Evolutionary conservation across 2,888 invertebrate species (phyloP).

Genomic region (Andrena bicolor): DNA sequence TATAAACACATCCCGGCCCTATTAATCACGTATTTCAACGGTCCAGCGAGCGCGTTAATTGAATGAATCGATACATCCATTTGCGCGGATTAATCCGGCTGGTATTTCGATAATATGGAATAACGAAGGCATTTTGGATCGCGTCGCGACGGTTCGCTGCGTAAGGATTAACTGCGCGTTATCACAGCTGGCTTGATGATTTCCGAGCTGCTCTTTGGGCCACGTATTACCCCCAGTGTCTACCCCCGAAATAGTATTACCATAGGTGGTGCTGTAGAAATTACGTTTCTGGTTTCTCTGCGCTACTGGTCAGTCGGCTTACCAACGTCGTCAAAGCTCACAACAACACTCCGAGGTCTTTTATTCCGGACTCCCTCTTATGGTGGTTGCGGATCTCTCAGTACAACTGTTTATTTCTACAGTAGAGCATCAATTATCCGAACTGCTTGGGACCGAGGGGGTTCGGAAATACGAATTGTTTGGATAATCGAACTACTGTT

Average conservation of each 20-base stretch:
- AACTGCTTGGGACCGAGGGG: too few species aligned
- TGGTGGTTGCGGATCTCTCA: too few species aligned
- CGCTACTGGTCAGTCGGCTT: too few species aligned
- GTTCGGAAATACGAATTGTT: too few species aligned
- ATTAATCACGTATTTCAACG: conserved; percentile 65
- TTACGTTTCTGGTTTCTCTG: too few species aligned
- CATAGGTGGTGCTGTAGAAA: too few species aligned
- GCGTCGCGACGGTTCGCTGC: not conserved
- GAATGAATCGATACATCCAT: conserved; percentile 65
- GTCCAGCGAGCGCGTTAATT: conserved; percentile 63
- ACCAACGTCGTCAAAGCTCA: too few species aligned
- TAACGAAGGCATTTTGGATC: conserved; percentile 43
- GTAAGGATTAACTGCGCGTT: conserved; percentile 15
- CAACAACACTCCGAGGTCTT: too few species aligned
- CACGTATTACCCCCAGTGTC: not conserved
- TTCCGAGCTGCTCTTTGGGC: not conserved
- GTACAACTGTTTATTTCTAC: too few species aligned
- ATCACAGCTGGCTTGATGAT: not conserved
- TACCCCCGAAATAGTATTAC: not conserved
- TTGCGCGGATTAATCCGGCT: conserved; percentile 55
- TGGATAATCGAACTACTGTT: too few species aligned
- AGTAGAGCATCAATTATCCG: too few species aligned
- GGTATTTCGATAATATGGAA: conserved; percentile 32
- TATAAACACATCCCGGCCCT: conserved; percentile 62
- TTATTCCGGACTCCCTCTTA: too few species aligned